phyloP scores from a whole-genome alignment of 2,113 vertebrate species.

The Antennarius striatus region DNA sequence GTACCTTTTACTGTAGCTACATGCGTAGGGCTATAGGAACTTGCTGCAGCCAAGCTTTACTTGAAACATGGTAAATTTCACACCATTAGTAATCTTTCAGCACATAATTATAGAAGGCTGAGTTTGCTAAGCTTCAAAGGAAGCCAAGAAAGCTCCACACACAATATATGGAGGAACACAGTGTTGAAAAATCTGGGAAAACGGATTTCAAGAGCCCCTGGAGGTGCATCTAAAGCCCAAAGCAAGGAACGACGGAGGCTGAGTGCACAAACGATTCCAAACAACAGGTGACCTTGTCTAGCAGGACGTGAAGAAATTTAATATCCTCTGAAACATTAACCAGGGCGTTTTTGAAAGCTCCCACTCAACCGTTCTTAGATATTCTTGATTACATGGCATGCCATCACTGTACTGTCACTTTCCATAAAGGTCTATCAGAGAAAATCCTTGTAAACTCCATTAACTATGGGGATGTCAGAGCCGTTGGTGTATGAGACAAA shows the following conservation, averaged over 20 bases:
- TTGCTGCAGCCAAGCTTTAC: too few species aligned
- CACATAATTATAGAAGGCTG: too few species aligned
- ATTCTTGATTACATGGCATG: conserved; percentile 47
- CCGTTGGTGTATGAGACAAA: conserved; percentile 36
- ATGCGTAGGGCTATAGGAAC: too few species aligned
- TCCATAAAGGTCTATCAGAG: conserved; percentile 42
- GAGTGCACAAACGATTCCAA: conserved; percentile 8
- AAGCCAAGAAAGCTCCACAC: too few species aligned
- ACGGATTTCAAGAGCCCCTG: neutral
- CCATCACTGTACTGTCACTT: conserved; percentile 41
- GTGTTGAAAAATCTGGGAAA: neutral
- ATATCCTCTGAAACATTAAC: conserved; percentile 16
- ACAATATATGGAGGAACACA: neutral
- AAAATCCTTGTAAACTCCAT: conserved; percentile 33
- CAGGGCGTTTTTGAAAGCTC: conserved; percentile 12
- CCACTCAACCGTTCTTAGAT: conserved; percentile 32
- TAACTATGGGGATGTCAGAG: conserved; percentile 13
- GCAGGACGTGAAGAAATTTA: conserved; percentile 1
- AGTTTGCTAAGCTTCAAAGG: too few species aligned
- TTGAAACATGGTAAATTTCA: too few species aligned
- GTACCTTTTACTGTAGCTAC: too few species aligned
- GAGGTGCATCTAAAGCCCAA: neutral
- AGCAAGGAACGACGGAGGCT: conserved; percentile 1
- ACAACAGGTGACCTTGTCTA: conserved; percentile 11
- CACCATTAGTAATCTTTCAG: too few species aligned